Percentiles rank a stretch among this genome's conserved stretches.
Conservation (phyloP, 2,888 invertebrate genomes). For the Lasioglossum vierecki region DNA sequence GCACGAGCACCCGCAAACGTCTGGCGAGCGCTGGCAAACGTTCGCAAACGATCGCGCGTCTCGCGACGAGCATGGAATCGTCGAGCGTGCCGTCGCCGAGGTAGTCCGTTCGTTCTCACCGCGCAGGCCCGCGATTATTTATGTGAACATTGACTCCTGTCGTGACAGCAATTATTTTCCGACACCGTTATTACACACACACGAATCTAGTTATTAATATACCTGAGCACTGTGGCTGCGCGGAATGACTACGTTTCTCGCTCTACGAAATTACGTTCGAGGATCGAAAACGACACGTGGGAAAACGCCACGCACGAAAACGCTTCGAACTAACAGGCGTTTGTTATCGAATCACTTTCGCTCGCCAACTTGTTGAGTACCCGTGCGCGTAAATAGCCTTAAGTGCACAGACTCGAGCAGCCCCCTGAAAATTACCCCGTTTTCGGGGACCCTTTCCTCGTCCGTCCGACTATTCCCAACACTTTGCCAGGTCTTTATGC, state of each 20-base stretch:
- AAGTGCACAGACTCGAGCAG: neutral
- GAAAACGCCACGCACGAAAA: neutral
- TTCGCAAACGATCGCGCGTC: neutral
- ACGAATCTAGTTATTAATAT: conserved; percentile 6
- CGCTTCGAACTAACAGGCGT: neutral
- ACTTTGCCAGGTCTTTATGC: neutral
- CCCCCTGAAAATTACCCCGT: neutral
- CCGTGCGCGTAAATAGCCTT: neutral
- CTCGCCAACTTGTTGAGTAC: conserved; percentile 10
- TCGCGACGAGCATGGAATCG: neutral
- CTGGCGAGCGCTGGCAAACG: neutral
- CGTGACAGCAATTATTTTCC: conserved; percentile 21
- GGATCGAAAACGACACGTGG: neutral
- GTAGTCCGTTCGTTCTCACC: neutral
- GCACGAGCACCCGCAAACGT: conserved; percentile 11
- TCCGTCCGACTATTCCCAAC: neutral
- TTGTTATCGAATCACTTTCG: conserved; percentile 9
- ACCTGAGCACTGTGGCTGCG: neutral
- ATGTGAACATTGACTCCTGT: conserved; percentile 18
- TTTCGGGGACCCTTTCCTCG: neutral
- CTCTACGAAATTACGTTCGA: neutral
- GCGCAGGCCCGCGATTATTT: conserved; percentile 9
- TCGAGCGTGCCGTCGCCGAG: neutral
- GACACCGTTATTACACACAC: neutral
- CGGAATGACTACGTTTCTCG: neutral